A percentile compares a stretch with the other conserved stretches of the same genome.
phyloP scores from a whole-genome alignment of 2,888 invertebrate genomes.

The Thymelicus sylvestris region DNA sequence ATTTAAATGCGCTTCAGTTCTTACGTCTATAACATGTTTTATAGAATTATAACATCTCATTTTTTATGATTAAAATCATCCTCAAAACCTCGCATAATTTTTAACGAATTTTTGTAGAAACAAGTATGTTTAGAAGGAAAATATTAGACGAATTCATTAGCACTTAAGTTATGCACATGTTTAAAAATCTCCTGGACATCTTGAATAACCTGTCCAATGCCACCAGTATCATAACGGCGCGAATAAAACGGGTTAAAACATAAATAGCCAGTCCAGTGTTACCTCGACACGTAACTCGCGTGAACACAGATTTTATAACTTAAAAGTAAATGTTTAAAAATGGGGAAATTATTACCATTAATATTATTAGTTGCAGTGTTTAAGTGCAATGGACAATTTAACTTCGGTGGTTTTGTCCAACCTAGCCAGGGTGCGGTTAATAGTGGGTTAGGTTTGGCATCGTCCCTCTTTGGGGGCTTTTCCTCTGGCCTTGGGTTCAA shows the following conservation, averaged over 20 bases:
- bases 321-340: background rate
- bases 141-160: background rate
- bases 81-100: background rate
- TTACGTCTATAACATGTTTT: too few relatives aligned
- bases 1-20: background rate
- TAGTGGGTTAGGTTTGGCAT: conserved; percentile 11
- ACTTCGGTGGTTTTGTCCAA: background rate
- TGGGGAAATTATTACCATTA: conserved; percentile 15
- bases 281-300: background rate
- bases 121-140: background rate
- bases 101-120: too few relatives aligned
- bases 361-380: conserved; percentile 16
- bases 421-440: background rate
- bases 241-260: background rate
- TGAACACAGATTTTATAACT: background rate
- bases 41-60: background rate
- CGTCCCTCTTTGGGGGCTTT: conserved; percentile 23
- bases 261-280: background rate
- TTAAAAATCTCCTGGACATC: conserved; percentile 5
- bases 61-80: background rate
- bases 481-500: conserved; percentile 14
- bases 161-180: background rate
- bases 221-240: background rate
- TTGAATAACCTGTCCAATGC: conserved; percentile 5
- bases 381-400: conserved; percentile 19